phyloP scores from a whole-genome alignment of 2,113 vertebrate genomes.

The Suricata suricatta region DNA sequence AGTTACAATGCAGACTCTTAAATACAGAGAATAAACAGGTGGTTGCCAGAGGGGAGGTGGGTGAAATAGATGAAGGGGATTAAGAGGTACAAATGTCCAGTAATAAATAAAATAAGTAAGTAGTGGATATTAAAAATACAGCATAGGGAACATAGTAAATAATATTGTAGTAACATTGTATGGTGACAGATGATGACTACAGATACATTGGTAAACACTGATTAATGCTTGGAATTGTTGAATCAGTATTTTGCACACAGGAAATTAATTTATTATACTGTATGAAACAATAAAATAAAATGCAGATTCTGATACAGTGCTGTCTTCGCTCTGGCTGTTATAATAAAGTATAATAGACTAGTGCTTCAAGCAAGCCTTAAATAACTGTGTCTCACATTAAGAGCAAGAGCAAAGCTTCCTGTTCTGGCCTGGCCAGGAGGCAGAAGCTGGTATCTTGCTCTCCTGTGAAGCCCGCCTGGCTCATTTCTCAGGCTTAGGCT shows the following conservation, averaged over 20 bases:
- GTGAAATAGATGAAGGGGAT: neutral
- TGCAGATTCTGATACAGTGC: neutral
- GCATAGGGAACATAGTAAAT: neutral
- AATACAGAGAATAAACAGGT: neutral
- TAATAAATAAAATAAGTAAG: no score
- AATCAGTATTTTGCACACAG: neutral
- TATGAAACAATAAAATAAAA: neutral
- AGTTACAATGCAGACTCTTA: neutral
- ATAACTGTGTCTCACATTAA: neutral
- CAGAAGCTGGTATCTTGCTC: neutral
- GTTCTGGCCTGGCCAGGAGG: neutral
- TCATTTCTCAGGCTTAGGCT: neutral
- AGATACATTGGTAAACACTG: neutral
- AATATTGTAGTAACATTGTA: neutral
- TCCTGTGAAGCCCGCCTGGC: neutral
- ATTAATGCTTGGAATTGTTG: neutral
- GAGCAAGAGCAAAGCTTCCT: neutral
- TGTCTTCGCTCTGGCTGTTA: neutral
- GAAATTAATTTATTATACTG: neutral
- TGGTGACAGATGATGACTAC: neutral
- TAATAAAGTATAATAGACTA: neutral
- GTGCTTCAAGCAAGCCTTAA: neutral
- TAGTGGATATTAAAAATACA: no score
- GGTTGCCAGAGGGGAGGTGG: neutral
- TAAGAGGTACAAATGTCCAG: neutral